phyloP scores from a whole-genome alignment of 2,888 invertebrate genomes.

The Liopterus haemorrhoidalis region DNA sequence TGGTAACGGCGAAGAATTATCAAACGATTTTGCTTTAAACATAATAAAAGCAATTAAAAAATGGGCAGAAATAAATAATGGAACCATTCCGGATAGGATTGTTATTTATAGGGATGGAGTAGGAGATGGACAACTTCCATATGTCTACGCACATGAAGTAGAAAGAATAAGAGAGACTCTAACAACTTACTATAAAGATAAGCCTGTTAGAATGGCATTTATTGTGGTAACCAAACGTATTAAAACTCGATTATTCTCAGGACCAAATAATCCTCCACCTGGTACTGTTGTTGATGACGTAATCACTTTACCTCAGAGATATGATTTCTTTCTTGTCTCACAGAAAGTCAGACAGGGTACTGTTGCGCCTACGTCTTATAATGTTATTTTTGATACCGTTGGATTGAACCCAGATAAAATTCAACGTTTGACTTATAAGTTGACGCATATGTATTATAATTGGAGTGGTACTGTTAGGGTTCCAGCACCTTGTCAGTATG shows the following conservation, averaged over 20 bases:
- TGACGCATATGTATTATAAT: conserved; percentile 88
- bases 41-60: conserved; percentile 52
- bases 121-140: conserved; percentile 82
- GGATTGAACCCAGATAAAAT: conserved; percentile 66
- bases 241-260: conserved; percentile 67
- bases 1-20: conserved; percentile 67
- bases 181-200: conserved; percentile 40
- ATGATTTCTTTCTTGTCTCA: conserved; percentile 85
- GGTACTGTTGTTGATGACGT: conserved; percentile 85
- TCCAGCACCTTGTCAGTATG: conserved; percentile 91
- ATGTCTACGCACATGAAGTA: conserved; percentile 73
- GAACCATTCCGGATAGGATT: conserved; percentile 59
- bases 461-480: conserved; percentile 80
- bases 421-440: conserved; percentile 79
- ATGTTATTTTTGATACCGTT: conserved; percentile 70
- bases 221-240: conserved; percentile 87
- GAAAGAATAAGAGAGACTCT: conserved; percentile 52
- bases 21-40: conserved; percentile 62
- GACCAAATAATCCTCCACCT: conserved; percentile 64
- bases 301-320: conserved; percentile 75
- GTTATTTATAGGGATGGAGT: conserved; percentile 89
- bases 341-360: conserved; percentile 86
- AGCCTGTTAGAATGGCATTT: conserved; percentile 56
- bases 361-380: conserved; percentile 85
- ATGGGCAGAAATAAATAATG: conserved; percentile 46